Conservation (phyloP, 2,888 invertebrate genomes). For the Dorcus hopei region DNA sequence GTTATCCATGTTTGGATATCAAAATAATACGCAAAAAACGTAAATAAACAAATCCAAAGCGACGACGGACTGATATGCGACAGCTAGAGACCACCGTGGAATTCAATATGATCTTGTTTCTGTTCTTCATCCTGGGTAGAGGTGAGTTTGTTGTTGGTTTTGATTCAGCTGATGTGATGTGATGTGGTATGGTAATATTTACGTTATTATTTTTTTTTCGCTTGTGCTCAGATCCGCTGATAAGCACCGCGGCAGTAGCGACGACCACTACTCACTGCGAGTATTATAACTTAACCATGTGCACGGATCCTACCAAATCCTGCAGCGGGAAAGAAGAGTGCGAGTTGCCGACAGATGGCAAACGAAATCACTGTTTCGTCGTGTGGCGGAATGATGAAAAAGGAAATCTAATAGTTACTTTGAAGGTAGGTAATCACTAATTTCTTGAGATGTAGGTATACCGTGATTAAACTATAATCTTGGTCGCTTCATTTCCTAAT, state of each 20-base stretch:
- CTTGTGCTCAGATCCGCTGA: background rate
- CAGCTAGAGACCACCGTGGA: background rate
- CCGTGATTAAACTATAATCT: too few species aligned
- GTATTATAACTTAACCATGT: slow-evolving; percentile 63
- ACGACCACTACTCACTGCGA: slow-evolving; percentile 61
- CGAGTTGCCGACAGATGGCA: slow-evolving; percentile 55
- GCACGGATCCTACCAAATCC: slow-evolving; percentile 47
- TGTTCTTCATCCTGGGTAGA: slow-evolving; percentile 19
- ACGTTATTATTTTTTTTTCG: background rate
- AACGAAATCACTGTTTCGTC: slow-evolving; percentile 79
- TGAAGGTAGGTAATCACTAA: slow-evolving; percentile 42
- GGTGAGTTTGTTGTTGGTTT: slow-evolving; percentile 11
- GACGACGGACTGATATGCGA: too few species aligned
- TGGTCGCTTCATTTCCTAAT: too few species aligned
- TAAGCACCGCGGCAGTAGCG: slow-evolving; percentile 24
- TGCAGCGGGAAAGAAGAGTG: slow-evolving; percentile 59
- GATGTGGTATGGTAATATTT: too few species aligned
- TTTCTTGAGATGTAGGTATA: background rate
- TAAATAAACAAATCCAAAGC: background rate
- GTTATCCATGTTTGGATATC: slow-evolving; percentile 35
- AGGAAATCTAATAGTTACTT: slow-evolving; percentile 51
- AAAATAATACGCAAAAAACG: slow-evolving; percentile 30
- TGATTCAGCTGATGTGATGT: slow-evolving; percentile 3
- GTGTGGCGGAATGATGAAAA: slow-evolving; percentile 73
- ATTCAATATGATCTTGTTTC: slow-evolving; percentile 9